A percentile compares a stretch with the other conserved stretches of the same genome.
These are phyloP conservation scores for Dipodomys stephensi DNA, from an alignment of 2,113 vertebrate species.

Conservation along the genomic window DNA sequence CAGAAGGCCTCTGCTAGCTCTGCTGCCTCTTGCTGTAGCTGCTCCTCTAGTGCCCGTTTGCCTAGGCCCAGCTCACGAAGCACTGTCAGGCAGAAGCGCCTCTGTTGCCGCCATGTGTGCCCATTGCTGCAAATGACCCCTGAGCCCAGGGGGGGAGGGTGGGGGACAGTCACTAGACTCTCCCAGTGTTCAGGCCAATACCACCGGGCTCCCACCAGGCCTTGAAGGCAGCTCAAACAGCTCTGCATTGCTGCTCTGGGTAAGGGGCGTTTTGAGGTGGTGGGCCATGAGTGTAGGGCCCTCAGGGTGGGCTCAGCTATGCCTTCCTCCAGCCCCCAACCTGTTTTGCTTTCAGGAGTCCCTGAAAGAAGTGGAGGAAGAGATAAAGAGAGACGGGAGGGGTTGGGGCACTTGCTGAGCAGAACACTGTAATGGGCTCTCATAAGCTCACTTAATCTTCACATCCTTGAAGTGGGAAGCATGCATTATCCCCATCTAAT, in stretches of 20 bases:
- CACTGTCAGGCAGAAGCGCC: constrained; percentile 74
- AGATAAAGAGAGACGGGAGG: too few species aligned
- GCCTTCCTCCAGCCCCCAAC: too few species aligned
- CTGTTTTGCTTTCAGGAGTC: background rate
- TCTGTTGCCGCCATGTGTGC: constrained; percentile 79
- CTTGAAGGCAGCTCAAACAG: background rate
- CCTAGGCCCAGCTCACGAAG: constrained; percentile 81
- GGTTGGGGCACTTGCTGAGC: background rate
- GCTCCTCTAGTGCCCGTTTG: constrained; percentile 75
- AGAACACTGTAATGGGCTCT: background rate
- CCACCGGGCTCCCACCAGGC: background rate
- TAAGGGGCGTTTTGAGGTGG: background rate
- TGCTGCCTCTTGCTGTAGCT: constrained; percentile 73
- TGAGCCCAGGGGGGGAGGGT: constrained; percentile 30
- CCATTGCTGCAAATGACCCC: constrained; percentile 83
- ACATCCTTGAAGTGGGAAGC: background rate
- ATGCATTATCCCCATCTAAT: too few species aligned
- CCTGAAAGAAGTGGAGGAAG: background rate
- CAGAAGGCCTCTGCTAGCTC: constrained; percentile 72
- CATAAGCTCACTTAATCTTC: background rate
- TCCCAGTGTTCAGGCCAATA: background rate
- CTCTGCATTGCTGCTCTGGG: background rate
- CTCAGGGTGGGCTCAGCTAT: background rate
- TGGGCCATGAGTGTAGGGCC: background rate
- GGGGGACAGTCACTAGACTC: background rate